Evolutionary conservation across 2,888 invertebrate genomes (phyloP), one percentile per base, ranked within the genome.

Genomic region (Auanema freiburgensis): DNA sequence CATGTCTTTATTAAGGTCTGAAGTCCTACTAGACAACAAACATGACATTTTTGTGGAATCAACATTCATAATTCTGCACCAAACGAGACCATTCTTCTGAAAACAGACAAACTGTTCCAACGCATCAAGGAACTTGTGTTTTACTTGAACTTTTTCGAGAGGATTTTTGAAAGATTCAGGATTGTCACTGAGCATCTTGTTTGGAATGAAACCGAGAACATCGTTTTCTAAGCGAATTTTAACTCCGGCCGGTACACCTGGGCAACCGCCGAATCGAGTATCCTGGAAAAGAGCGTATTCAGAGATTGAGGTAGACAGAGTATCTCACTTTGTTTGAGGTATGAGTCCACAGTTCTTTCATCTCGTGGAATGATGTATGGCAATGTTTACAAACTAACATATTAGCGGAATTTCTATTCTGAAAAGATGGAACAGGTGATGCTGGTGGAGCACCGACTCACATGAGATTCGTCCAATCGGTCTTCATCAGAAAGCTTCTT

Each of bases 171-270:
- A 94, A 24, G 64, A 66, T 18, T 76, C 69, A 79, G 91, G 91
- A 64, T 91, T 91, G 84, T 97, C 95, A 0, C 94, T 94, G 46
- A 97, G 87, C 85, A 93, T 92, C 85, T 92, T 92, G 63, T 93
- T 91, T 81, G 92, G 92, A 79, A 97, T 92, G 84, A 94, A 96
- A 0, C 95, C 95, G 14, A 90, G 90, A 42, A 88, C 83, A 0
- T 92, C 92, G 84, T 98, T 98, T 85, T 98, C 97, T 2, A 98
- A 86, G 10, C 72, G 64, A 25, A 93, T 87, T 66, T 91, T 89
- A 0, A 98, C 91, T 0, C 98, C 98, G 0, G 91, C 91, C 0
- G 97, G 92, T 84, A 93, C 92, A 0, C 98, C 98, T 0, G 93
- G 95, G 86, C 98, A 98, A 42, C 71, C 72, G 33, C 69, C 67